Evolutionary conservation across 2,888 invertebrate genomes (phyloP).

Genomic region (Itoplectis maculator): DNA sequence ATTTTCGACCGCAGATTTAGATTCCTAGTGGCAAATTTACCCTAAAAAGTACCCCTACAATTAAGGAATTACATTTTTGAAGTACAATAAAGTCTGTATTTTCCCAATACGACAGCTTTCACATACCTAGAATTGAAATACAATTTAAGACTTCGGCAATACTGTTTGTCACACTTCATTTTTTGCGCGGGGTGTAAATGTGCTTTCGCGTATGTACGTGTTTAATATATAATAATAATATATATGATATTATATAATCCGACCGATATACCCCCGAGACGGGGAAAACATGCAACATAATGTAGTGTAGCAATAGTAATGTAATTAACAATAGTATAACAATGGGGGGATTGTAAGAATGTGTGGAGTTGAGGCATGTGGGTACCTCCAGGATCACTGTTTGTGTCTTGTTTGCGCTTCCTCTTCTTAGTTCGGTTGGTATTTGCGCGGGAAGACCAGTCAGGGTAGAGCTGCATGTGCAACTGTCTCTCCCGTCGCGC

Average conservation of each 20-base stretch:
- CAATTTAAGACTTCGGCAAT: too few relatives aligned
- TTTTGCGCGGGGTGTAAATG: too few relatives aligned
- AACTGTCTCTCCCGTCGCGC: constrained; percentile 99
- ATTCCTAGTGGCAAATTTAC: too few relatives aligned
- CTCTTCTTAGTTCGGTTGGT: constrained; percentile 99
- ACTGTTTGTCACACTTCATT: too few relatives aligned
- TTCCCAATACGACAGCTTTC: too few relatives aligned
- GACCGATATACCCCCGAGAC: constrained; percentile 81
- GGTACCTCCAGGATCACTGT: constrained; percentile 95
- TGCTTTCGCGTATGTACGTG: constrained; percentile 59
- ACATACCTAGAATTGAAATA: too few relatives aligned
- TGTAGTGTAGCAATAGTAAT: constrained; percentile 81
- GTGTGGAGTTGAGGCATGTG: constrained; percentile 85
- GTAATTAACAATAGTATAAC: constrained; percentile 75
- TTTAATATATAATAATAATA: constrained; percentile 72
- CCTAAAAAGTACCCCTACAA: too few relatives aligned
- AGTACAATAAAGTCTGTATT: too few relatives aligned
- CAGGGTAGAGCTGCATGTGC: constrained; percentile 99
- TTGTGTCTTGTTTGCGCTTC: constrained; percentile 99
- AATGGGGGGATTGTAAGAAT: constrained; percentile 81
- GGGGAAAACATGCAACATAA: constrained; percentile 84
- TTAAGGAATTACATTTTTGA: too few relatives aligned
- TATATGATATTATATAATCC: constrained; percentile 75
- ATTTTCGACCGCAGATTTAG: too few relatives aligned
- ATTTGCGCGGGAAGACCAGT: constrained; percentile 99